Evolutionary conservation across 2,797 vertebrate genomes (phyloP), one percentile per base, ranked within the genome.

Genomic region (Tenualosa ilisha): DNA sequence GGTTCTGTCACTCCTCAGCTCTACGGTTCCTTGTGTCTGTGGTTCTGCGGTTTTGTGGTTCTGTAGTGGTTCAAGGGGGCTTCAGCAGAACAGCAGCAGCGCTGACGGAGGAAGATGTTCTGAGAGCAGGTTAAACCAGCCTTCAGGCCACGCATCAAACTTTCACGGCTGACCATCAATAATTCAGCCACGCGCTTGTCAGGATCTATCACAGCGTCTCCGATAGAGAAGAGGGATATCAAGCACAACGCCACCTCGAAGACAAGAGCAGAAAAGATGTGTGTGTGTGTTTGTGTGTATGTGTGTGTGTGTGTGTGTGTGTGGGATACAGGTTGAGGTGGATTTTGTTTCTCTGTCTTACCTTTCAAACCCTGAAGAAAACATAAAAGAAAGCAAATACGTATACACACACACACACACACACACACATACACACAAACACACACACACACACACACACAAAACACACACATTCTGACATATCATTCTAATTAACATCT

Each of bases 131-230:
- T 94, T 95, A 95, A 95, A 94, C 93, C 93, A 92, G 91, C 94
- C 94, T 94, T 90, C 89, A 49, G 94, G 94, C 93, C 84, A 92
- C 91, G 92, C 93, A 95, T 95, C 94, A 94, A 95, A 94, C 93
- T 94, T 95, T 94, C 92, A 95, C 92, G 94, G 94, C 93, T 91
- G 88, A 88, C 88, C 88, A 95, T 95, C 94, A 95, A 95, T 95
- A 94, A 95, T 94, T 94, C 92, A 94, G 93, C 91, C 91, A 84
- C 90, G 89, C 89, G 91, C 92, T 92, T 93, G 93, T 94, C 92
- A 91, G 91, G 89, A 93, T 93, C 92, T 91, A 93, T 94, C 93
- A 91, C 89, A 59, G 89, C 91, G 90, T 90, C 90, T 91, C 91
- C 90, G 88, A 86, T 86, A 88, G 90, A 91, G 40, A 86, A 72